Evolutionary conservation across 2,888 invertebrate species (phyloP).

Genomic region (Rambutsinella grinnellia): DNA sequence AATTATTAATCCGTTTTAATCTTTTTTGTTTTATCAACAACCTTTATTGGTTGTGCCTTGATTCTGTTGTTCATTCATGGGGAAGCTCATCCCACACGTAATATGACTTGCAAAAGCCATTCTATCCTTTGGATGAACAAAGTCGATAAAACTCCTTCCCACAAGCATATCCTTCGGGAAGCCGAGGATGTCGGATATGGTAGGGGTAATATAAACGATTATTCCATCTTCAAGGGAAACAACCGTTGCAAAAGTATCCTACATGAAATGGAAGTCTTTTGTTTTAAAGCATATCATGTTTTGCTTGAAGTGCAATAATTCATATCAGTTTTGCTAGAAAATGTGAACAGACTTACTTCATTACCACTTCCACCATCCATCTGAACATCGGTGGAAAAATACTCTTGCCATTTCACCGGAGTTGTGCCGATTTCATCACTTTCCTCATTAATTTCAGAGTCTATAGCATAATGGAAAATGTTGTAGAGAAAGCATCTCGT

Average conservation of each 20-base stretch:
- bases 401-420: conserved; percentile 44
- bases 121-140: conserved; percentile 83
- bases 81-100: conserved; percentile 56
- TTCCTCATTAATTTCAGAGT: conserved; percentile 32
- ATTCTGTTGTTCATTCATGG: conserved; percentile 26
- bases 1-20: not conserved
- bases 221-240: conserved; percentile 88
- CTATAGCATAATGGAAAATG: no score
- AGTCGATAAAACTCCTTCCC: conserved; percentile 88
- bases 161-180: conserved; percentile 88
- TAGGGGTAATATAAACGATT: conserved; percentile 81
- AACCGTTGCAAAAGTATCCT: conserved; percentile 84
- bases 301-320: no score
- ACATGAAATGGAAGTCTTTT: no score
- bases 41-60: conserved; percentile 16
- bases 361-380: conserved; percentile 26
- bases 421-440: conserved; percentile 12
- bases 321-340: no score
- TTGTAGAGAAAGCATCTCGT: no score
- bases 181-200: conserved; percentile 79
- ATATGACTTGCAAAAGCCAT: conserved; percentile 83
- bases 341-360: conserved; percentile 14
- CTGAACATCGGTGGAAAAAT: conserved; percentile 42
- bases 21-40: not conserved
- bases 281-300: no score